Evolutionary conservation across 2,888 invertebrate genomes (phyloP).

Genomic region (Harpagoxenus sublaevis): DNA sequence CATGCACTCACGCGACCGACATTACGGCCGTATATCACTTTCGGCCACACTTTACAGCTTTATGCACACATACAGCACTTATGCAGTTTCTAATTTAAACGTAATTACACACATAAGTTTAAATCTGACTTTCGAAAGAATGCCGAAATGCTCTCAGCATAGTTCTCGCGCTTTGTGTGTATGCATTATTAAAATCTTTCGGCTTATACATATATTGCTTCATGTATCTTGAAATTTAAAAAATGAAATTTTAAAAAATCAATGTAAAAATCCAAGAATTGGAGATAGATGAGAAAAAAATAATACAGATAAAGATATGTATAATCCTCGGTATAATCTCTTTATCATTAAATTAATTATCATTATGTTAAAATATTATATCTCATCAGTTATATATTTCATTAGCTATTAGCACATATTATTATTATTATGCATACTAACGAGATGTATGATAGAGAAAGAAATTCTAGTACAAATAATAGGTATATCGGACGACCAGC

Average conservation of each 20-base stretch:
- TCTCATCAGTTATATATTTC: neutral
- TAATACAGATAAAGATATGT: neutral
- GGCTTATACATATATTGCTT: neutral
- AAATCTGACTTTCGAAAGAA: neutral
- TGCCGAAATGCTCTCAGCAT: neutral
- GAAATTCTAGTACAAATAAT: slow-evolving; percentile 3
- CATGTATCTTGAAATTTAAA: neutral
- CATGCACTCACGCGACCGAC: neutral
- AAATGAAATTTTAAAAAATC: neutral
- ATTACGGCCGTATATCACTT: neutral
- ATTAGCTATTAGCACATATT: neutral
- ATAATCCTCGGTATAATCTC: too few species aligned
- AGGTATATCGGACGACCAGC: neutral
- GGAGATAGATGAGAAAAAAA: neutral
- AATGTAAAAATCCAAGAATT: neutral
- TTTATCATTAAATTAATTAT: slow-evolving; percentile 8
- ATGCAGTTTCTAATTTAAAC: neutral
- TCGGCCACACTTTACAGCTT: neutral
- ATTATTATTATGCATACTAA: slow-evolving; percentile 9
- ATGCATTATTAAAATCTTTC: neutral
- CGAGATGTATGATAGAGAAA: neutral
- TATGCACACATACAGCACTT: neutral
- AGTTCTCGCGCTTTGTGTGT: neutral
- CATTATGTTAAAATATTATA: neutral
- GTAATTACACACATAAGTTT: neutral